Conservation (phyloP, 30 jellyfish, hydroid and myxozoan species). For the Phacellophora camtschatica region DNA sequence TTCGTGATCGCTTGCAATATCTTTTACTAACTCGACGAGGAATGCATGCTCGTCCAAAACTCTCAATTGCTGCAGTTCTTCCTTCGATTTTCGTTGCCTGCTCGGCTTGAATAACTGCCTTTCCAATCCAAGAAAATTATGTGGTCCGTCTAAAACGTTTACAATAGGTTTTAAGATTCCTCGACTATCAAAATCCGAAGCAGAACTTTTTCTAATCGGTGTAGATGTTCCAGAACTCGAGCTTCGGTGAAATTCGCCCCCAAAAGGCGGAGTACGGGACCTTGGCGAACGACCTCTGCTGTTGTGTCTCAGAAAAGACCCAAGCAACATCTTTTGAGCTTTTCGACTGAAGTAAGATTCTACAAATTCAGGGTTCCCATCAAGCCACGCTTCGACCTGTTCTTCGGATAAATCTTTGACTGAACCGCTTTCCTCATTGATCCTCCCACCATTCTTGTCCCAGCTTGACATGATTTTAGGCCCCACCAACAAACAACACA, state of each 20-base stretch:
- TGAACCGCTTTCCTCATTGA: slow-evolving; percentile 22
- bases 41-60: slow-evolving; percentile 87
- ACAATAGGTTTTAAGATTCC: slow-evolving; percentile 88
- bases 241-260: slow-evolving; percentile 50
- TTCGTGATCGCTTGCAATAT: slow-evolving; percentile 87
- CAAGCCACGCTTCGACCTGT: slow-evolving; percentile 92
- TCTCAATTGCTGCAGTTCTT: slow-evolving; percentile 80
- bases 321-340: slow-evolving; percentile 78
- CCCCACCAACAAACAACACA: background rate
- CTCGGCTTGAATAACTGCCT: slow-evolving; percentile 82
- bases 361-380: slow-evolving; percentile 87
- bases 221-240: slow-evolving; percentile 76
- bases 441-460: slow-evolving; percentile 42
- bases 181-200: slow-evolving; percentile 73
- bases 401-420: slow-evolving; percentile 67
- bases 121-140: slow-evolving; percentile 86
- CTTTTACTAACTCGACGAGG: slow-evolving; percentile 84
- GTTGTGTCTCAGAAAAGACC: slow-evolving; percentile 70
- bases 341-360: slow-evolving; percentile 84
- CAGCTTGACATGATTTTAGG: slow-evolving; percentile 1
- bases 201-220: slow-evolving; percentile 85
- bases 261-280: slow-evolving; percentile 86
- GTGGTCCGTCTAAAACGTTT: slow-evolving; percentile 83
- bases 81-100: slow-evolving; percentile 91
- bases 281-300: slow-evolving; percentile 53